Base-by-base conservation (phyloP, 2,888 invertebrate species). In the Cataglyphis rosenhaueri region DNA sequence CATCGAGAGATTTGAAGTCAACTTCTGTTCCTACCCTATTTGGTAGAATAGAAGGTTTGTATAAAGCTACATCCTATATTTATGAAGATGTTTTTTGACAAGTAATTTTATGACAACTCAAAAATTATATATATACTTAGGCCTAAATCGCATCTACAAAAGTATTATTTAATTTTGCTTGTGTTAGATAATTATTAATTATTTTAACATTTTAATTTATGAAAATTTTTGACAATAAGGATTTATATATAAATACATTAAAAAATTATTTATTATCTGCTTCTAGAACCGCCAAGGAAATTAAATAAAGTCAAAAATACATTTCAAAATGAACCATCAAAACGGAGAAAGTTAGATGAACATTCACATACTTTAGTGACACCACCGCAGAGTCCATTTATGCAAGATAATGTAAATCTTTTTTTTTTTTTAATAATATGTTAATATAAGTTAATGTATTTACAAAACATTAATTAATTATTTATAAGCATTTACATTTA, bases 1-100 rank as follows among this genome's bases (percentile, higher is more conserved):
- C 71, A 38, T 74, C 84, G 15, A 82, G 74, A 12, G 79, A 85
- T 10, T 61, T 92, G 18, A 88, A 86, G 35, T 62, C 88, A 0
- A 82, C 79, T 41, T 87, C 90, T 10, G 52, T 85, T 15, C 92
- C 92, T 38, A 90, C 87, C 52, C 76, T 91, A 78, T 89, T 87
- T 75, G 75, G 68, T 78, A 87, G 79, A 85, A 65, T 57, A 55
- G 82, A 88, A 87, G 89, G 88, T 89, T 85, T 10, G 61, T 68
- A 32, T 32, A 32, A 59, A 41, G 12, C 44, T 18, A 62, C 4
- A n/a, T 52, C 35, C 8, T 15, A 41, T 6, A 52, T 12, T 12
- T 59, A 12, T 18, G 1, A 9, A 79, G n/a, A 12, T 64, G 21
- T 64, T 25, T 38, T 12, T 29, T 8, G 15, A 55, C 0, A 48